These are phyloP conservation scores for Xylota segnis DNA, from an alignment of 2,888 invertebrate genomes.

Conservation along the genomic window DNA sequence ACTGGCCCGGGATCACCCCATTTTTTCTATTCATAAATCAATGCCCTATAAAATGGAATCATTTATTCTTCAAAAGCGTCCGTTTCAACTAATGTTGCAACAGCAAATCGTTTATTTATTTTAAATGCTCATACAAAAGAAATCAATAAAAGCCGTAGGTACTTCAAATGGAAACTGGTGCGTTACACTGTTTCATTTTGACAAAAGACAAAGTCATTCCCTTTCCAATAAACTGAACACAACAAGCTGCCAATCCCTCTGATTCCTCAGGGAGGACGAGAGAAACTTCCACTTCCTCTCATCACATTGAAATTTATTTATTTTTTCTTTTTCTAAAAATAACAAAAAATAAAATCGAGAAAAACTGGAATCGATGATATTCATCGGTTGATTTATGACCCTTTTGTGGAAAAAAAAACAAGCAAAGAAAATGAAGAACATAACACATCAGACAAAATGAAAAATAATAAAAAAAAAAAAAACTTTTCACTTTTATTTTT, in stretches of 20 bases:
- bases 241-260: conserved; percentile 3
- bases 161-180: background rate
- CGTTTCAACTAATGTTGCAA: too few species aligned
- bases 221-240: background rate
- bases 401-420: conserved; percentile 29
- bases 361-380: conserved; percentile 65
- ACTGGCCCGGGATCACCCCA: background rate
- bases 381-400: conserved; percentile 55
- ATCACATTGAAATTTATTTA: background rate
- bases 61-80: background rate
- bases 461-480: conserved; percentile 2
- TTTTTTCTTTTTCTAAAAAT: conserved; percentile 27
- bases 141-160: background rate
- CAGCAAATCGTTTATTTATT: background rate
- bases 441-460: background rate
- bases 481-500: conserved; percentile 33
- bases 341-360: conserved; percentile 44
- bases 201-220: background rate
- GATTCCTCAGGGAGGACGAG: conserved; percentile 13
- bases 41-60: background rate
- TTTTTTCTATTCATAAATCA: background rate
- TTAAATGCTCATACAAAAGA: background rate
- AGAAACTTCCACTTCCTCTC: conserved; percentile 24
- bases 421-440: background rate
- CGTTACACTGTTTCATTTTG: background rate